Evolutionary conservation across 2,888 invertebrate genomes (phyloP), one percentile per base, ranked within the genome.

Genomic region (Apotomis turbidana): DNA sequence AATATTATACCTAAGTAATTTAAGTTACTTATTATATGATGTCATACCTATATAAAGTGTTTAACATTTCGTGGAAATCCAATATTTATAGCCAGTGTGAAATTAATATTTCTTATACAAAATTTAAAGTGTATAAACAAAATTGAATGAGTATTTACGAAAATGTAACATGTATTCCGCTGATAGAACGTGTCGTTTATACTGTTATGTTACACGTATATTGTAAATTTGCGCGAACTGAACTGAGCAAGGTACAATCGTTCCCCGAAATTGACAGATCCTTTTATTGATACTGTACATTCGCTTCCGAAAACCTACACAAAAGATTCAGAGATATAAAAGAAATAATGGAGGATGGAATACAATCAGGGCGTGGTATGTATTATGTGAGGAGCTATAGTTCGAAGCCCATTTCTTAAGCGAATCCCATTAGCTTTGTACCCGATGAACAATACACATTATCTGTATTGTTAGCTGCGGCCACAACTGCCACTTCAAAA

Each of bases 291-390:
- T 72, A 68, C 52, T 52, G 54, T 55, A 60, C 54, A 6, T 49
- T 49, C 9, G 64, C 54, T 69, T 36, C 60, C 49, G 55, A 61
- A 66, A 64, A 60, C 58, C 55, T 51, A 57, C 57, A 69, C 69
- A 69, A 70, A 61, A 60, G 64, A 55, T 46, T 55, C n/a, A 13
- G 44, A 46, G 58, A 63, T 38, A 63, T 5, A 72, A 68, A 68
- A 62, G 72, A 52, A 72, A 72, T 68, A 72, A 68, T 63, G 63
- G 58, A 41, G 58, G 52, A 72, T 71, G 49, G 59, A 72, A 68
- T 68, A 68, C 71, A 71, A 69, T 71, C 49, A 63, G 44, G 51
- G 44, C 77, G 83, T 61, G 74, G 83, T 49, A 49, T 71, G 71
- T 68, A 62, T 68, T 57, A 51, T 68, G 57, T 68, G 27, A 27